Conservation (phyloP, 2,113 vertebrate species). For the Daboia siamensis region DNA sequence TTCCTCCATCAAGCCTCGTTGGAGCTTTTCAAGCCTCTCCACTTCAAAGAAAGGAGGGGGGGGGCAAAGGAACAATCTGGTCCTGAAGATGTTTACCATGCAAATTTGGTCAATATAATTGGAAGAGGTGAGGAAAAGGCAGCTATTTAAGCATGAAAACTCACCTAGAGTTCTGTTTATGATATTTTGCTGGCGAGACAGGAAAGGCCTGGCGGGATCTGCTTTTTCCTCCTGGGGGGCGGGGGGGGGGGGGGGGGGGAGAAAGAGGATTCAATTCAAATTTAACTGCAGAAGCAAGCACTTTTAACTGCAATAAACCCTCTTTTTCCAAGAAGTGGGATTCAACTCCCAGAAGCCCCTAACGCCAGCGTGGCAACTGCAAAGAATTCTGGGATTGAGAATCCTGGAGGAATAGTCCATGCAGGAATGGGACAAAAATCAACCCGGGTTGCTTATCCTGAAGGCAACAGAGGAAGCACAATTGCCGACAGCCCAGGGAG, state of each 20-base stretch:
- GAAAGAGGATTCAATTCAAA: conserved; percentile 27
- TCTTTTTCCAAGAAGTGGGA: neutral
- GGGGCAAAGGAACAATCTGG: neutral
- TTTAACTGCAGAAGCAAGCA: neutral
- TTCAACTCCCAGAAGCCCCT: neutral
- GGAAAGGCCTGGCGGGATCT: conserved; percentile 75
- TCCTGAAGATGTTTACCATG: neutral
- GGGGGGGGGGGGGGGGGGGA: neutral
- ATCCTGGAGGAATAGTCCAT: neutral
- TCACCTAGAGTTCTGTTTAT: conserved; percentile 74
- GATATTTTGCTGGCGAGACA: conserved; percentile 83
- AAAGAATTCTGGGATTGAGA: neutral
- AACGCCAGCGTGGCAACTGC: neutral
- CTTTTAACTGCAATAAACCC: neutral
- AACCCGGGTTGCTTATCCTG: neutral
- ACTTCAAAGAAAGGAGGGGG: neutral
- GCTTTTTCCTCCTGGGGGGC: conserved; percentile 81
- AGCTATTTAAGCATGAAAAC: neutral
- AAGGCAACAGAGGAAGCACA: neutral
- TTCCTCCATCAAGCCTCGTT: neutral
- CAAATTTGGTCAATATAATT: neutral
- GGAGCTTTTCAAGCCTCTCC: neutral
- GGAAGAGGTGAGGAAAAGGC: too few species aligned
- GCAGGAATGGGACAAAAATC: neutral
- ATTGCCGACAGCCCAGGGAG: neutral